phyloP scores from a whole-genome alignment of 1,140 invertebrate genomes.

The Hylaeus anthracinus region DNA sequence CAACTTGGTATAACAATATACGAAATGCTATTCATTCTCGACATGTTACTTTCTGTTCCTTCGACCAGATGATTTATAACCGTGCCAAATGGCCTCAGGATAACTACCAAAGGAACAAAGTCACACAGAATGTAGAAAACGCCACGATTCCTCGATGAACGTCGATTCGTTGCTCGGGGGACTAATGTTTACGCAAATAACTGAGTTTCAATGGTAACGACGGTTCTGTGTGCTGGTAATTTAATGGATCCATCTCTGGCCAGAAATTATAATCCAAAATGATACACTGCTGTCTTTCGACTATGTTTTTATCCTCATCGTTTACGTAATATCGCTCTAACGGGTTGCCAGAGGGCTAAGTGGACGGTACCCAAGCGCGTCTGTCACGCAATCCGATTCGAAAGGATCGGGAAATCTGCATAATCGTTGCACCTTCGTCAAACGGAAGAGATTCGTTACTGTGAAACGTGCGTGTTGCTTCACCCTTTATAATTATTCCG shows the following conservation, averaged over 20 bases:
- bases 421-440: background rate
- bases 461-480: background rate
- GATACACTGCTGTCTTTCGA: conserved; percentile 3
- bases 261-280: conserved; percentile 19
- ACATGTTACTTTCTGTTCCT: no score
- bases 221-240: conserved; percentile 9
- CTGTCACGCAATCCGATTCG: background rate
- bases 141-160: background rate
- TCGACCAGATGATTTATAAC: no score
- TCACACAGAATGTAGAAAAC: background rate
- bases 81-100: no score
- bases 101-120: no score
- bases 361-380: background rate
- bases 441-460: background rate
- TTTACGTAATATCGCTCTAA: conserved; percentile 33
- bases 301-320: conserved; percentile 13
- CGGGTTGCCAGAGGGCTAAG: conserved; percentile 11
- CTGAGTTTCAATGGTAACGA: conserved; percentile 13
- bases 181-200: conserved; percentile 4
- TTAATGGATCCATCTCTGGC: conserved; percentile 15
- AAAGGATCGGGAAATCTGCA: background rate
- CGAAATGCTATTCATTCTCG: no score
- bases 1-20: no score
- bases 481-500: no score
- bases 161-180: background rate